Percentiles rank a stretch among this genome's conserved stretches.
Conservation (phyloP, 2,797 vertebrate species). For the Trachurus trachurus region DNA sequence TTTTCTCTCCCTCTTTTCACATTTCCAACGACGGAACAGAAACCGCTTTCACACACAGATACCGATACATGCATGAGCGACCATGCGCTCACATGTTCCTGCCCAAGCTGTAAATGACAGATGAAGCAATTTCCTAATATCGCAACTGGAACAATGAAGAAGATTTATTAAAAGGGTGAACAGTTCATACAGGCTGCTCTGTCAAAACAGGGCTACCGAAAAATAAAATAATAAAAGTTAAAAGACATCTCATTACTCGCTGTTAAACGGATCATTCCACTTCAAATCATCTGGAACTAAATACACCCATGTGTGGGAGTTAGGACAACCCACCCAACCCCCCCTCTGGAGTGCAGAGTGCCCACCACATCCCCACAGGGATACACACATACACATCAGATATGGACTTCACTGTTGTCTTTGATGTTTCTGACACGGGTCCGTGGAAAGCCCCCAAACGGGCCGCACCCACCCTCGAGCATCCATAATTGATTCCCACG, state of each 20-base stretch:
- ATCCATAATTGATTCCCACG: slow-evolving; percentile 68
- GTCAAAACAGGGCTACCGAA: slow-evolving; percentile 26
- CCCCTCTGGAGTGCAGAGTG: slow-evolving; percentile 15
- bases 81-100: slow-evolving; percentile 15
- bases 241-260: slow-evolving; percentile 63
- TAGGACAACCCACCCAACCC: slow-evolving; percentile 24
- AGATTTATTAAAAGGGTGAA: neutral
- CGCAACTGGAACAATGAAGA: neutral
- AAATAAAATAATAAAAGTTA: slow-evolving; percentile 37
- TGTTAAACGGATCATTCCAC: slow-evolving; percentile 68
- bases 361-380: slow-evolving; percentile 21
- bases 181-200: neutral
- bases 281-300: slow-evolving; percentile 78
- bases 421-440: slow-evolving; percentile 54
- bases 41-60: slow-evolving; percentile 21
- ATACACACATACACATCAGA: slow-evolving; percentile 37
- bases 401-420: slow-evolving; percentile 45
- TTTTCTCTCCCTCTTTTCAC: slow-evolving; percentile 19
- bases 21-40: slow-evolving; percentile 24
- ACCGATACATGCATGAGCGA: slow-evolving; percentile 18
- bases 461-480: slow-evolving; percentile 36
- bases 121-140: neutral
- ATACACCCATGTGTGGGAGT: slow-evolving; percentile 72
- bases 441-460: slow-evolving; percentile 34
- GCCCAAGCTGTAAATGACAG: slow-evolving; percentile 9